Evolutionary conservation across 2,888 invertebrate species (phyloP).

Genomic region (Drosophila anomalata): DNA sequence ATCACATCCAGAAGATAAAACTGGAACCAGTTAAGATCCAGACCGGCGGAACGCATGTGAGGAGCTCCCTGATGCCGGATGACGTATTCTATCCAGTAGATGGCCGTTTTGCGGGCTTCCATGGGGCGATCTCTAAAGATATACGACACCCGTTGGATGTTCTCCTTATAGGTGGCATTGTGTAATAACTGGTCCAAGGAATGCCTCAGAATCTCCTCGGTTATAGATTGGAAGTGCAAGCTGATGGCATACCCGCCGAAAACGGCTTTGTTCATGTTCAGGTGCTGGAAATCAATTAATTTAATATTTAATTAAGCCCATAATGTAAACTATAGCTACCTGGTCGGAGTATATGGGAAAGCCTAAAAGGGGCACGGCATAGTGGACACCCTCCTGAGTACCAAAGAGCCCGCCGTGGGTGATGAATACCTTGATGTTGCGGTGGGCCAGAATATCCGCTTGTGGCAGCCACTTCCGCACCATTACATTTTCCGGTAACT

Average conservation of each 20-base stretch:
- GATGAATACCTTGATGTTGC: conserved; percentile 84
- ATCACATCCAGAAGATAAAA: conserved; percentile 83
- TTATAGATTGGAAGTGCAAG: conserved; percentile 80
- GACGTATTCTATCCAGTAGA: conserved; percentile 84
- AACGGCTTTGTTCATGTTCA: conserved; percentile 82
- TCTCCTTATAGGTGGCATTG: conserved; percentile 81
- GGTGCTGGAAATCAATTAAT: conserved; percentile 64
- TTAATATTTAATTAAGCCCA: not conserved
- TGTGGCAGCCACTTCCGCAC: conserved; percentile 85
- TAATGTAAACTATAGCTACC: conserved; percentile 53
- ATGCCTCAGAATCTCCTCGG: conserved; percentile 66
- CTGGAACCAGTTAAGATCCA: conserved; percentile 82
- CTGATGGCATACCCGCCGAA: conserved; percentile 82
- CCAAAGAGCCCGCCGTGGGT: conserved; percentile 84
- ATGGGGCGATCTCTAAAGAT: conserved; percentile 83
- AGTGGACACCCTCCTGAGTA: conserved; percentile 83
- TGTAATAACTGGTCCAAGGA: conserved; percentile 81
- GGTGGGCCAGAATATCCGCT: conserved; percentile 84
- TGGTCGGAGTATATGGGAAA: conserved; percentile 84
- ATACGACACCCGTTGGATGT: conserved; percentile 75
- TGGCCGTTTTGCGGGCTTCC: conserved; percentile 81
- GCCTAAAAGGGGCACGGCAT: conserved; percentile 84
- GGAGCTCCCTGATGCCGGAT: conserved; percentile 83
- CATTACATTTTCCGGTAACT: conserved; percentile 84
- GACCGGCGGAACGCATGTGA: conserved; percentile 82